phyloP scores from a whole-genome alignment of 2,888 invertebrate species.

The Dascillus cervinus region DNA sequence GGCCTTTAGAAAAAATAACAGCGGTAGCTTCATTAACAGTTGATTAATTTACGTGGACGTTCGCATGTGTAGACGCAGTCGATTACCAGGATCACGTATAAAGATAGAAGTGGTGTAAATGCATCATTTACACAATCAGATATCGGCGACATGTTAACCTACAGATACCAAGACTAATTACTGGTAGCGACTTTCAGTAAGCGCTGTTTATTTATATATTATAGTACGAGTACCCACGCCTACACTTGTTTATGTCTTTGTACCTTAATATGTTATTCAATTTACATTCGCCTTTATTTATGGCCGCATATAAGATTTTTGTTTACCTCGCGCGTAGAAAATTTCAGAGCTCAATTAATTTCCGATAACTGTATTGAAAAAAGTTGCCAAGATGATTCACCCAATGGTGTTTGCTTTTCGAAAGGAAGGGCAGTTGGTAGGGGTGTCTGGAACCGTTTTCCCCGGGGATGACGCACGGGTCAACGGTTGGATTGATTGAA shows the following conservation, averaged over 20 bases:
- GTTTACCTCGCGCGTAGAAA: no score
- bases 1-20: no score
- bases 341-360: no score
- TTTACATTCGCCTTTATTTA: no score
- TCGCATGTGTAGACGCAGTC: constrained; percentile 27
- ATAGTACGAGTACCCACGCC: no score
- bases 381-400: constrained; percentile 14
- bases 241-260: no score
- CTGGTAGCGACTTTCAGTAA: no score
- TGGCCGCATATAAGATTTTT: no score
- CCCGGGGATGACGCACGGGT: constrained; percentile 25
- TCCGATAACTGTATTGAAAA: neutral
- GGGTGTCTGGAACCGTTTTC: constrained; percentile 16
- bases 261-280: no score
- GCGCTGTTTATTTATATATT: no score
- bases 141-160: constrained; percentile 33
- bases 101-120: constrained; percentile 35
- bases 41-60: constrained; percentile 11
- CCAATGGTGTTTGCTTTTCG: constrained; percentile 15
- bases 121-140: constrained; percentile 37
- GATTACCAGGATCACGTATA: constrained; percentile 31
- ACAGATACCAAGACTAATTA: constrained; percentile 29
- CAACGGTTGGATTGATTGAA: constrained; percentile 28
- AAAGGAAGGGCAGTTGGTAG: constrained; percentile 9
- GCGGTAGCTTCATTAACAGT: constrained; percentile 10